phyloP scores from a whole-genome alignment of 2,113 vertebrate species.

The Seriola quinqueradiata region DNA sequence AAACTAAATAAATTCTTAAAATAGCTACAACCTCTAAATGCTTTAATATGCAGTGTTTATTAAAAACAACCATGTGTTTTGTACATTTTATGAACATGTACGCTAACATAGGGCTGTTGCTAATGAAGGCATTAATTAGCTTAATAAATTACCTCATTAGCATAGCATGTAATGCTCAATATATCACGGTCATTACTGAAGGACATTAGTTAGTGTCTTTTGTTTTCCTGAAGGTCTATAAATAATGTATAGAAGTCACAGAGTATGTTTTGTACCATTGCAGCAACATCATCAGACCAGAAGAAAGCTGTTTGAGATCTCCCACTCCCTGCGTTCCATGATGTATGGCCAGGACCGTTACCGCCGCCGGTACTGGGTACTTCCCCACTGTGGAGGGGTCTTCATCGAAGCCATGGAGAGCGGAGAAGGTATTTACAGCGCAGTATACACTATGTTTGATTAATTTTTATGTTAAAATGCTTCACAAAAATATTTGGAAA shows the following conservation, averaged over 20 bases:
- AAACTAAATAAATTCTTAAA: background rate
- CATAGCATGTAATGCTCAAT: slow-evolving; percentile 41
- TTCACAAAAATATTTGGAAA: slow-evolving; percentile 8
- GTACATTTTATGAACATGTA: slow-evolving; percentile 14
- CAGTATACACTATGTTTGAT: background rate
- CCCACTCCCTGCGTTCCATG: slow-evolving; percentile 95
- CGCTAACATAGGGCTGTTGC: slow-evolving; percentile 27
- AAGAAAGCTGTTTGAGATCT: slow-evolving; percentile 96
- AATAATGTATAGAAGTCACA: slow-evolving; percentile 12
- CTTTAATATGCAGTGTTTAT: slow-evolving; percentile 5
- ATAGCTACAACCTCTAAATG: background rate
- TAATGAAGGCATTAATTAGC: slow-evolving; percentile 52
- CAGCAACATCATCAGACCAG: slow-evolving; percentile 98
- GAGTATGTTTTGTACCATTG: slow-evolving; percentile 43
- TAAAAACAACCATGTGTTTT: slow-evolving; percentile 31
- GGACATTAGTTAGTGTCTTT: slow-evolving; percentile 20
- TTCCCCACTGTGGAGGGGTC: slow-evolving; percentile 96
- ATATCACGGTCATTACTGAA: slow-evolving; percentile 34
- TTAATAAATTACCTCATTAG: slow-evolving; percentile 60
- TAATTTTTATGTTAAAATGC: background rate
- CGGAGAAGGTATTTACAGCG: slow-evolving; percentile 90
- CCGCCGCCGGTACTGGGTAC: slow-evolving; percentile 96
- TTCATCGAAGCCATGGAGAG: slow-evolving; percentile 98
- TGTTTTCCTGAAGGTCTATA: slow-evolving; percentile 28
- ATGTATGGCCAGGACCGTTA: slow-evolving; percentile 98